phyloP scores from a whole-genome alignment of 2,113 vertebrate genomes.

The Regulus satrapa region DNA sequence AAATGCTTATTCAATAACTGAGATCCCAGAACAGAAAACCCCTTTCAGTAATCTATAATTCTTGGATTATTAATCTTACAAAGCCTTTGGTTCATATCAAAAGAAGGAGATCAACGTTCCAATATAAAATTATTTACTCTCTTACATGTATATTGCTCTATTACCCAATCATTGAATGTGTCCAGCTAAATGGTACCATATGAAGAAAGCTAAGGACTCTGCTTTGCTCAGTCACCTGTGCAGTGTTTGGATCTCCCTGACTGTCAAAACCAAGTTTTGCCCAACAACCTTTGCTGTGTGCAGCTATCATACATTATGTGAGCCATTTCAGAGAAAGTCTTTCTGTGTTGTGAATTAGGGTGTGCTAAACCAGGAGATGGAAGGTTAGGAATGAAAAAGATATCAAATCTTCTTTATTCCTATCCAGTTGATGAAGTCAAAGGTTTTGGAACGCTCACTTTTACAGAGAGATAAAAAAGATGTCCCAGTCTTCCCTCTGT shows the following conservation, averaged over 20 bases:
- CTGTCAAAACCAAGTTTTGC: background rate
- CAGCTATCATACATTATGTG: background rate
- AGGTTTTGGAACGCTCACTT: background rate
- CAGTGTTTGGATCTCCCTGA: background rate
- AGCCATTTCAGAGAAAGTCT: background rate
- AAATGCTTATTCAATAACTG: background rate
- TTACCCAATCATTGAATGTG: background rate
- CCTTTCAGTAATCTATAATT: background rate
- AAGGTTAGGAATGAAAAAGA: conserved; percentile 1
- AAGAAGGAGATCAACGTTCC: background rate
- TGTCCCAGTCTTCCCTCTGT: background rate
- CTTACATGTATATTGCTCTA: background rate
- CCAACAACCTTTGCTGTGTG: background rate
- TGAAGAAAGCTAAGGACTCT: background rate
- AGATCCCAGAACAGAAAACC: background rate
- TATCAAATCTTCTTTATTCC: background rate
- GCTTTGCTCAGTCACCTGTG: background rate
- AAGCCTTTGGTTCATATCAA: background rate
- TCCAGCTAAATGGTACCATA: background rate
- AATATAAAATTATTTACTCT: background rate
- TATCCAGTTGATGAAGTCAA: background rate
- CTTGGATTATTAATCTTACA: background rate
- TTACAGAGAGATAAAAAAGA: background rate
- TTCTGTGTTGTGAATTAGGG: background rate
- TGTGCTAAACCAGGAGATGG: background rate